Percentiles rank a stretch among this genome's conserved stretches.
Conservation (phyloP, 2,797 vertebrate species). For the Labroides dimidiatus region DNA sequence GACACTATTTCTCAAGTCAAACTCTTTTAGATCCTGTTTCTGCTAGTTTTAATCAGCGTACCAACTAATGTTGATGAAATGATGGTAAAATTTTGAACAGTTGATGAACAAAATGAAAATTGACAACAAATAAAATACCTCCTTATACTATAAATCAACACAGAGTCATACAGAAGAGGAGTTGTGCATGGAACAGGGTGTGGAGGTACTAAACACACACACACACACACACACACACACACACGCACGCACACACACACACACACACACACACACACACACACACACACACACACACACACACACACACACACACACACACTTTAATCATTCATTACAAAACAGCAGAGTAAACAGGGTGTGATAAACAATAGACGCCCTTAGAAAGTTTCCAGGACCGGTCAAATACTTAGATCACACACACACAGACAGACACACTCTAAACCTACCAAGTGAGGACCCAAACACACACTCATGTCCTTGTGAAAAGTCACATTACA, state of each 20-base stretch:
- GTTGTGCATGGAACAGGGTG: conserved; percentile 45
- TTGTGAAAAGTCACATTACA: background rate
- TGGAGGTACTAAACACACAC: conserved; percentile 49
- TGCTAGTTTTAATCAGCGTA: too few species aligned
- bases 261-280: conserved; percentile 34
- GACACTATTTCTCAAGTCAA: too few species aligned
- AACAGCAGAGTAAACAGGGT: conserved; percentile 60
- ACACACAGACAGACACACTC: conserved; percentile 11
- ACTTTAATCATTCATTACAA: conserved; percentile 37
- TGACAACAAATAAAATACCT: too few species aligned
- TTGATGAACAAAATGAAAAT: too few species aligned
- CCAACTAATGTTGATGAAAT: too few species aligned
- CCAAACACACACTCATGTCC: background rate
- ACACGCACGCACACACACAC: conserved; percentile 43
- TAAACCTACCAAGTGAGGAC: background rate
- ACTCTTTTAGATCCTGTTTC: too few species aligned
- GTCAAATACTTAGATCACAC: conserved; percentile 1
- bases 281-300: too few species aligned
- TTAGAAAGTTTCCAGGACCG: conserved; percentile 47
- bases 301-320: conserved; percentile 28
- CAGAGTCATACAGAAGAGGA: too few species aligned
- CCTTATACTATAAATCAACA: too few species aligned
- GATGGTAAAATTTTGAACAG: too few species aligned
- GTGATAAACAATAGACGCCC: conserved; percentile 64
- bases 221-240: conserved; percentile 33